Base-by-base conservation (phyloP, 2,113 vertebrate genomes). In the Rhinoderma darwinii region DNA sequence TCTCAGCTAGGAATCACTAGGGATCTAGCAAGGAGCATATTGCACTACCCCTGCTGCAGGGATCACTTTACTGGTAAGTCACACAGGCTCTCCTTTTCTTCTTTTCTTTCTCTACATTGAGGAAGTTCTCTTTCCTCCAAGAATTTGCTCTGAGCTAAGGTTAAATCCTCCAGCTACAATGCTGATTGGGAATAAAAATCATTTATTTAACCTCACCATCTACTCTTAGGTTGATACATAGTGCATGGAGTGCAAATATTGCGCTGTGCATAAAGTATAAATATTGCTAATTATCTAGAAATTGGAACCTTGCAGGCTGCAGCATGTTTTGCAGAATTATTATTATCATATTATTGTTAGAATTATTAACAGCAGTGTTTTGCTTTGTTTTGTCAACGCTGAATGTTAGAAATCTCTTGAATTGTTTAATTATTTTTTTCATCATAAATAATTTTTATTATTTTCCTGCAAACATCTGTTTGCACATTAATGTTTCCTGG, bases 401-500 rank as follows among this genome's bases (percentile, higher is more conserved):
- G 15, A 17, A 6, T 3, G 37, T 35, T 35, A 35, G 14, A 70
- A 70, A 70, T 17, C 25, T 59, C 20, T 15, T 14, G 11, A 30
- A 12, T 63, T 35, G 63, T 6, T 18, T 68, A 12, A 25, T 72
- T 22, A 17, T 18, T 3, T n/a, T 43, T 44, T 27, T 18, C 43
- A n/a, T 20, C 15, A 30, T 76, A 50, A 47, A 41, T 61, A 17
- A n/a, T 15, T 81, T 39, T 43, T 25, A 56, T 25, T 56, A 39
- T 61, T 61, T 27, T 37, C 54, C 22, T 81, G 7, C 54, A 61
- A 39, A 81, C 82, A 83, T 83, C 63, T 83, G 82, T 72, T 72
- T 73, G 20, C 66, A 72, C 32, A 73, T 84, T 47, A 51, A 20
- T 25, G 63, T 70, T 70, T 83, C 79, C 79, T 61, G 54, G 54